A percentile compares a stretch with the other conserved stretches of the same genome.
phyloP scores from a whole-genome alignment of 23 tunicate genomes.

The Styela plicata region DNA sequence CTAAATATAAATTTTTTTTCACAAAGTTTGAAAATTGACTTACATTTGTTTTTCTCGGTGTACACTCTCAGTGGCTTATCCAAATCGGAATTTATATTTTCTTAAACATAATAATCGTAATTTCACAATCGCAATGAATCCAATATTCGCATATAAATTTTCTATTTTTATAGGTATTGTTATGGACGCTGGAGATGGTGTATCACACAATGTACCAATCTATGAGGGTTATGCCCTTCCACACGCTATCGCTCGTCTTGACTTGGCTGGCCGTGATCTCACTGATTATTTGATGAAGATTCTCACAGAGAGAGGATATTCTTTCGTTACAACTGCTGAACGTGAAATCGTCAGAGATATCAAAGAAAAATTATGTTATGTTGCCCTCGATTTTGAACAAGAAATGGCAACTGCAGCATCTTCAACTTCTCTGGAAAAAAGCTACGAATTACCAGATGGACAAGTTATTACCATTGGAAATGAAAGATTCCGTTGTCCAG shows the following conservation, averaged over 20 bases:
- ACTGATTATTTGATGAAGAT: conserved; percentile 86
- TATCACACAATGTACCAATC: conserved; percentile 90
- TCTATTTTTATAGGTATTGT: conserved; percentile 40
- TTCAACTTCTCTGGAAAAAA: conserved; percentile 52
- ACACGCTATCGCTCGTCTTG: conserved; percentile 77
- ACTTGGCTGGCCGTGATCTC: conserved; percentile 86
- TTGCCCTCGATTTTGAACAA: conserved; percentile 73
- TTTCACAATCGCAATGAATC: too few relatives aligned
- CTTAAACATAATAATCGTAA: too few relatives aligned
- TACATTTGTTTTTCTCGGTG: too few relatives aligned
- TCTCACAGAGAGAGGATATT: conserved; percentile 76
- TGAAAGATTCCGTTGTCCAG: conserved; percentile 95
- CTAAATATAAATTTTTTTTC: too few relatives aligned
- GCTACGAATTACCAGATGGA: conserved; percentile 62
- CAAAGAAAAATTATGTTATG: conserved; percentile 82
- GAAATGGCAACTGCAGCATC: conserved; percentile 70
- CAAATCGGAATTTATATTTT: too few relatives aligned
- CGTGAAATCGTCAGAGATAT: conserved; percentile 76
- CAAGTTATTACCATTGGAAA: conserved; percentile 89
- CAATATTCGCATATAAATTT: background rate
- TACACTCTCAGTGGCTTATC: too few relatives aligned
- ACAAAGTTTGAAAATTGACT: too few relatives aligned
- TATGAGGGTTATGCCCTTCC: conserved; percentile 96
- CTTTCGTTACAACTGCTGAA: conserved; percentile 40
- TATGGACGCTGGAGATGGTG: conserved; percentile 93